Percentiles rank a stretch among this genome's conserved stretches.
These are phyloP conservation scores for Odontomachus brunneus DNA, from an alignment of 1,140 invertebrate species.

Conservation along the genomic window DNA sequence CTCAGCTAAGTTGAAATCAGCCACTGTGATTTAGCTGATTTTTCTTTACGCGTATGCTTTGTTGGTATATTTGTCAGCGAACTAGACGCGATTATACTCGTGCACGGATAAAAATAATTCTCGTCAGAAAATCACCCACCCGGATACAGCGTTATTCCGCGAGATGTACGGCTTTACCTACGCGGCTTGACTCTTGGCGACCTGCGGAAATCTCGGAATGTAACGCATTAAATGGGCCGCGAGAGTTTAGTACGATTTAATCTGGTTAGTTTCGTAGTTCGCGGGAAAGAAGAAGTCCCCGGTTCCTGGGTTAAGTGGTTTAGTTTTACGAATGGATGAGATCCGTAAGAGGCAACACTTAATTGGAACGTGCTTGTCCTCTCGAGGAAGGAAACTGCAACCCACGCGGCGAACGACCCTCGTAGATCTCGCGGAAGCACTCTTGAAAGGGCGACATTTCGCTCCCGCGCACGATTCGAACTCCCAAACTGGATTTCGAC, in stretches of 20 bases:
- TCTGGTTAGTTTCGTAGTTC: slow-evolving; percentile 64
- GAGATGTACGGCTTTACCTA: neutral
- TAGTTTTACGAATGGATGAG: slow-evolving; percentile 73
- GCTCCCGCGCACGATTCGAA: slow-evolving; percentile 50
- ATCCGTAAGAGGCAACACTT: slow-evolving; percentile 70
- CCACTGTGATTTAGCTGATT: too few relatives aligned
- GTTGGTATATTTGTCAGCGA: too few relatives aligned
- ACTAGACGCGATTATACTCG: too few relatives aligned
- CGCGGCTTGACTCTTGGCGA: neutral
- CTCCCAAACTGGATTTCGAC: slow-evolving; percentile 58
- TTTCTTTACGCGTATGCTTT: too few relatives aligned
- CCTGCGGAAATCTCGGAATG: slow-evolving; percentile 14
- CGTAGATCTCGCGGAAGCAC: slow-evolving; percentile 55
- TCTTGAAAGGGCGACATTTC: slow-evolving; percentile 53
- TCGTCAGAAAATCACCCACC: neutral
- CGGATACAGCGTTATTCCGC: too few relatives aligned
- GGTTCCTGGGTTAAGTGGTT: slow-evolving; percentile 67
- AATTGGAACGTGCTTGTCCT: slow-evolving; percentile 70
- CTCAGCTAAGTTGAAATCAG: too few relatives aligned
- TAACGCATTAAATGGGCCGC: slow-evolving; percentile 35
- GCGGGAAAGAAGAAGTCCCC: slow-evolving; percentile 29
- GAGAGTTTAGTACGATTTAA: slow-evolving; percentile 67
- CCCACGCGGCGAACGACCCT: slow-evolving; percentile 36
- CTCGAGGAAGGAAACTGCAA: slow-evolving; percentile 57
- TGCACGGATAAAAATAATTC: neutral